phyloP scores from a whole-genome alignment of 2,888 invertebrate species.

The Melolontha melolontha region DNA sequence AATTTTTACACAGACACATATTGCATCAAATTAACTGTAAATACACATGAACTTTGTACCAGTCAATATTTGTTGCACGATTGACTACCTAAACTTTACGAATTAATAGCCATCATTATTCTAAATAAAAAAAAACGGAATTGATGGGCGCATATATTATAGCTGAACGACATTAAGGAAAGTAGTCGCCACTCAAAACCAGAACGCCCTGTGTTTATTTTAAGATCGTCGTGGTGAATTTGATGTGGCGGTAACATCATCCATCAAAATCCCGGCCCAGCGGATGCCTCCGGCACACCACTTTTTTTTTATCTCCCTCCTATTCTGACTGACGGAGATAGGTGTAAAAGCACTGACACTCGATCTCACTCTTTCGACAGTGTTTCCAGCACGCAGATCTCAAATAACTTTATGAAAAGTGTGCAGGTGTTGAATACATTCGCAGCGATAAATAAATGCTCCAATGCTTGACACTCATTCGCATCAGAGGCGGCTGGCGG shows the following conservation, averaged over 20 bases:
- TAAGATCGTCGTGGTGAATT: slow-evolving; percentile 29
- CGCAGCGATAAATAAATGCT: slow-evolving; percentile 35
- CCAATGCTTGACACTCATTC: slow-evolving; percentile 32
- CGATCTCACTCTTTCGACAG: slow-evolving; percentile 9
- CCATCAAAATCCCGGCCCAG: slow-evolving; percentile 30
- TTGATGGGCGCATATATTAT: slow-evolving; percentile 23
- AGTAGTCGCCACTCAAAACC: slow-evolving; percentile 26
- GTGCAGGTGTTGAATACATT: slow-evolving; percentile 37
- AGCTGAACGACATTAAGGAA: slow-evolving; percentile 16
- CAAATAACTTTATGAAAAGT: slow-evolving; percentile 36
- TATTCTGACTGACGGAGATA: slow-evolving; percentile 6
- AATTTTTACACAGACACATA: background rate
- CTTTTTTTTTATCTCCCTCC: slow-evolving; percentile 20
- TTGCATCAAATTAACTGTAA: no score
- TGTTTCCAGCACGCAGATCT: slow-evolving; percentile 7
- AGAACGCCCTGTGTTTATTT: slow-evolving; percentile 34
- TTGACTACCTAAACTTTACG: background rate
- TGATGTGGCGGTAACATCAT: slow-evolving; percentile 34
- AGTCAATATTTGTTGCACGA: background rate
- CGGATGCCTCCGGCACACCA: slow-evolving; percentile 18
- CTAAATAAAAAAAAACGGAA: slow-evolving; percentile 18
- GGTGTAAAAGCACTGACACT: background rate
- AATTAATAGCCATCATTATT: slow-evolving; percentile 7
- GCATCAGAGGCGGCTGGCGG: slow-evolving; percentile 29
- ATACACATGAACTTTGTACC: no score